Percentiles rank a stretch among this genome's conserved stretches.
phyloP scores from a whole-genome alignment of 2,797 vertebrate genomes.

The Kryptopterus vitreolus region DNA sequence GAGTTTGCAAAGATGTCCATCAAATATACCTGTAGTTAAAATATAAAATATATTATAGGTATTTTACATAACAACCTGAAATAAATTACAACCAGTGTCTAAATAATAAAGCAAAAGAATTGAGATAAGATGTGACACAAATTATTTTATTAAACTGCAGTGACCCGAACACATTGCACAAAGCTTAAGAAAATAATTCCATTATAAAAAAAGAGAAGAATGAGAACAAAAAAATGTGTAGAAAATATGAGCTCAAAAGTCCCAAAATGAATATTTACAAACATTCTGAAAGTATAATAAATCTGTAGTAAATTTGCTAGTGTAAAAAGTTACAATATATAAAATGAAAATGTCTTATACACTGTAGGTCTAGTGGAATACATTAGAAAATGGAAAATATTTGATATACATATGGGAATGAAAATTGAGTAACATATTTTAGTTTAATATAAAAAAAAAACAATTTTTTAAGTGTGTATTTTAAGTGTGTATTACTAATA shows the following conservation, averaged over 20 bases:
- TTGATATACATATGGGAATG: neutral
- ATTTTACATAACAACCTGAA: too few relatives aligned
- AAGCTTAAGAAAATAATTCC: slow-evolving; percentile 1
- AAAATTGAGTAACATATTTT: neutral
- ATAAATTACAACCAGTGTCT: too few relatives aligned
- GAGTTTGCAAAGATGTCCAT: too few relatives aligned
- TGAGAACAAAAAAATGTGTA: neutral
- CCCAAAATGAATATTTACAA: neutral
- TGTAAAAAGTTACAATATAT: neutral
- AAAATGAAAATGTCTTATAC: neutral
- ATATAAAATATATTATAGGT: too few relatives aligned
- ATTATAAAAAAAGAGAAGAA: neutral
- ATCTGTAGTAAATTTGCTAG: too few relatives aligned
- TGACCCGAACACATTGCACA: neutral
- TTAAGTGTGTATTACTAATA: neutral
- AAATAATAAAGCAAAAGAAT: neutral
- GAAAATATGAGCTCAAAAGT: too few relatives aligned
- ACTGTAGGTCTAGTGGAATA: neutral
- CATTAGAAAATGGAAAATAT: neutral
- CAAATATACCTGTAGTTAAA: too few relatives aligned
- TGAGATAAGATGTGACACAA: neutral
- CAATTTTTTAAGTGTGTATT: too few relatives aligned
- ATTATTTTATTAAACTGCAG: neutral
- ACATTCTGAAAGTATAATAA: neutral
- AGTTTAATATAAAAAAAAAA: neutral